phyloP scores from a whole-genome alignment of 2,113 vertebrate genomes.

The Caranx ignobilis region DNA sequence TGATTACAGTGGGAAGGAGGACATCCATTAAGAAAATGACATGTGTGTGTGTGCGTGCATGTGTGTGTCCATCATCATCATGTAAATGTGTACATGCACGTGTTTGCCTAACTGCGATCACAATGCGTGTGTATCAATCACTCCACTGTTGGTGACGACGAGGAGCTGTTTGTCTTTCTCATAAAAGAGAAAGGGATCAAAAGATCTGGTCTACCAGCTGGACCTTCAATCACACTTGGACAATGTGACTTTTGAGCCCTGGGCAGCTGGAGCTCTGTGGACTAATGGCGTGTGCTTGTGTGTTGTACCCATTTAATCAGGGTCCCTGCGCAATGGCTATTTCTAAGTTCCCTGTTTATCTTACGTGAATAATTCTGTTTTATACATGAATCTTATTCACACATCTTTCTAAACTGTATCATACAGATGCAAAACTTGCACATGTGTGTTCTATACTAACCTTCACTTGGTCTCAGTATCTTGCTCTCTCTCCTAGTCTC shows the following conservation, averaged over 20 bases:
- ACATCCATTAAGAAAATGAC: slow-evolving; percentile 65
- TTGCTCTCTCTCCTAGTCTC: too few relatives aligned
- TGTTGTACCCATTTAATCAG: slow-evolving; percentile 47
- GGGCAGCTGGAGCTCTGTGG: slow-evolving; percentile 74
- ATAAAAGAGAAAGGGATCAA: slow-evolving; percentile 83
- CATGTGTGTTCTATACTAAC: too few relatives aligned
- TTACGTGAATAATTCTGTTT: background rate
- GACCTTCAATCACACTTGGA: slow-evolving; percentile 79
- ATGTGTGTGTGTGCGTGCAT: slow-evolving; percentile 30
- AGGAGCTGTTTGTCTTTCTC: slow-evolving; percentile 83
- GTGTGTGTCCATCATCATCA: slow-evolving; percentile 41
- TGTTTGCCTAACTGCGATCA: slow-evolving; percentile 46
- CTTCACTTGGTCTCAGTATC: too few relatives aligned
- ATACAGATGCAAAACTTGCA: too few relatives aligned
- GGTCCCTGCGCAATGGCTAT: slow-evolving; percentile 25
- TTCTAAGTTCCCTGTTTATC: slow-evolving; percentile 3
- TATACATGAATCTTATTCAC: background rate
- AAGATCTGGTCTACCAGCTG: slow-evolving; percentile 80
- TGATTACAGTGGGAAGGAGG: slow-evolving; percentile 72
- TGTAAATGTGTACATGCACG: slow-evolving; percentile 41
- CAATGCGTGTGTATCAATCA: slow-evolving; percentile 66
- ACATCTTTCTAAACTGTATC: too few relatives aligned
- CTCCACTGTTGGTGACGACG: slow-evolving; percentile 71
- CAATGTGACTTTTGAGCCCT: slow-evolving; percentile 77
- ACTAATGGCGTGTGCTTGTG: slow-evolving; percentile 50